Percentiles rank a stretch among this genome's conserved stretches.
These are phyloP conservation scores for Drosophila burlai DNA, from an alignment of 1,140 invertebrate genomes.

Conservation along the genomic window DNA sequence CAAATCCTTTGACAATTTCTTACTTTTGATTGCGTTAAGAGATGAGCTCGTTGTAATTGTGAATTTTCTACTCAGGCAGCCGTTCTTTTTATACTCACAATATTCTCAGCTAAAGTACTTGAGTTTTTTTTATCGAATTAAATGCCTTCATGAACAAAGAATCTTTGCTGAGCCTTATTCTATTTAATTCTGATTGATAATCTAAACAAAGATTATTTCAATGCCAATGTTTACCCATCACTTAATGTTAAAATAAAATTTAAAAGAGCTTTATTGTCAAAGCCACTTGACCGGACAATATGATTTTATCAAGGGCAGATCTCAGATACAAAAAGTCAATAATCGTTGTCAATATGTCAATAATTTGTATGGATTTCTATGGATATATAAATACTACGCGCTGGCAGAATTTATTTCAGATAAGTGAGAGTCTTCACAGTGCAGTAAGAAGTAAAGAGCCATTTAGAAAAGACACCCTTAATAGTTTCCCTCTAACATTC, in stretches of 20 bases:
- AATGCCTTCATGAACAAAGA: not conserved
- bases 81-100: constrained; percentile 34
- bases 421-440: not conserved
- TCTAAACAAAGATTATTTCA: constrained; percentile 1
- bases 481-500: not conserved
- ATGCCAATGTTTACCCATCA: not conserved
- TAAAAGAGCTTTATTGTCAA: not conserved
- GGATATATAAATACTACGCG: constrained; percentile 1
- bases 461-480: too few species aligned
- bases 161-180: not conserved
- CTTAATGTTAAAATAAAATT: not conserved
- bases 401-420: not conserved
- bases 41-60: constrained; percentile 1
- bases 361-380: constrained; percentile 3
- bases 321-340: not conserved
- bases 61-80: not conserved
- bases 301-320: constrained; percentile 24
- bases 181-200: not conserved
- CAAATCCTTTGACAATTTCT: not conserved
- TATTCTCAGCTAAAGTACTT: not conserved
- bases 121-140: constrained; percentile 11
- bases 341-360: constrained; percentile 17
- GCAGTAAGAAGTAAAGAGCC: not conserved
- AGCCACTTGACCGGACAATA: constrained; percentile 35
- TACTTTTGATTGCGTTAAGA: constrained; percentile 25